These are phyloP conservation scores for Brachymystax lenok DNA, from an alignment of 2,797 vertebrate genomes.

Conservation along the genomic window DNA sequence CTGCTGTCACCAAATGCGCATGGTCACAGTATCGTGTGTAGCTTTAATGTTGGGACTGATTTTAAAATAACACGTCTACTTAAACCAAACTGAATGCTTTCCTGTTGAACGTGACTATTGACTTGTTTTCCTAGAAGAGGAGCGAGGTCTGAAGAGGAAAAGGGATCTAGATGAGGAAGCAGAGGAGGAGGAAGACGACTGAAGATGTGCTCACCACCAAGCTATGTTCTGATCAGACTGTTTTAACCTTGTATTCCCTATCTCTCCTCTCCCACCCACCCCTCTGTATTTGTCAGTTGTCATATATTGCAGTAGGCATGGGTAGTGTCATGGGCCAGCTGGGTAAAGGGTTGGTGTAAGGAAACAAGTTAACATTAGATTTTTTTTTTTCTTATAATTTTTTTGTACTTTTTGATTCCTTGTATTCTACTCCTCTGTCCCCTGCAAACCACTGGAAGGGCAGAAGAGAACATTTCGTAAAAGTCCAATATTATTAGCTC, in stretches of 20 bases:
- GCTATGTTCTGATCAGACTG: conserved; percentile 85
- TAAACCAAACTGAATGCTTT: conserved; percentile 6
- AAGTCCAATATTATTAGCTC: conserved; percentile 69
- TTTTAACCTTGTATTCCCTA: conserved; percentile 86
- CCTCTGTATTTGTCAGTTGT: conserved; percentile 61
- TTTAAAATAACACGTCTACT: neutral
- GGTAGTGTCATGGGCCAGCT: conserved; percentile 67
- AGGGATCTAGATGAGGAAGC: conserved; percentile 95
- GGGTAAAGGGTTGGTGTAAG: conserved; percentile 58
- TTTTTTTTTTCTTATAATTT: conserved; percentile 72
- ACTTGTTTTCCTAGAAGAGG: conserved; percentile 76
- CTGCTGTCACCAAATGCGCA: neutral
- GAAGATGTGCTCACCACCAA: conserved; percentile 72
- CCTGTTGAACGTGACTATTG: conserved; percentile 9
- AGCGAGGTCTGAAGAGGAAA: conserved; percentile 94
- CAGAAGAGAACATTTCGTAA: conserved; percentile 73
- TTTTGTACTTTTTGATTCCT: conserved; percentile 65
- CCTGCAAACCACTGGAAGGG: conserved; percentile 71
- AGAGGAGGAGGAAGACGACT: conserved; percentile 87
- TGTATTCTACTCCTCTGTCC: conserved; percentile 67
- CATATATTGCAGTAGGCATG: conserved; percentile 68
- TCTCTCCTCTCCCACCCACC: conserved; percentile 67
- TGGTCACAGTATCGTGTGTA: neutral
- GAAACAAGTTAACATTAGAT: conserved; percentile 49
- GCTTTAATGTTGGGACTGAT: neutral